These are phyloP conservation scores for Stegodyphus dumicola DNA, from an alignment of 1,140 invertebrate genomes.

Conservation along the genomic window DNA sequence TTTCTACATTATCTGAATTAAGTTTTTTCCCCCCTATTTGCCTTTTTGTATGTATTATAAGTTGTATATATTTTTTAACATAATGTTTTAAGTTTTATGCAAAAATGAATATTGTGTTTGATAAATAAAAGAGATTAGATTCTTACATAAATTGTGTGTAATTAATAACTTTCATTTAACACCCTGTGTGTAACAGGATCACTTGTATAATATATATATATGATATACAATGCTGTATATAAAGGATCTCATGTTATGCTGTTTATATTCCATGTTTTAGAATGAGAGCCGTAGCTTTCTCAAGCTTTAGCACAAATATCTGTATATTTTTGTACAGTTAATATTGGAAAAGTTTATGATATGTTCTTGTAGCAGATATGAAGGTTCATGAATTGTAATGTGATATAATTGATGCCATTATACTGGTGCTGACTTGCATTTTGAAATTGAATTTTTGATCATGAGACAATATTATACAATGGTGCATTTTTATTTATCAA, in stretches of 20 bases:
- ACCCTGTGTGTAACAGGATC: conserved; percentile 4
- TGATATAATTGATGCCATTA: neutral
- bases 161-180: neutral
- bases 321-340: conserved; percentile 59
- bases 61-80: neutral
- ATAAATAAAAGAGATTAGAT: neutral
- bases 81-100: neutral
- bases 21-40: neutral
- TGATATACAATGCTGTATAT: too few relatives aligned
- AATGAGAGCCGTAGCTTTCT: neutral
- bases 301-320: conserved; percentile 15
- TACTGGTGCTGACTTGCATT: too few relatives aligned
- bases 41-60: neutral
- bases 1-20: neutral
- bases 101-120: neutral
- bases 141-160: neutral
- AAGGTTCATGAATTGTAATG: conserved; percentile 1
- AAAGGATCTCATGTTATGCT: neutral
- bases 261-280: neutral
- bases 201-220: neutral
- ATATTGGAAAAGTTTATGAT: conserved; percentile 37
- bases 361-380: conserved; percentile 36
- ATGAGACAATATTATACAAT: too few relatives aligned
- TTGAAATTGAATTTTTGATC: too few relatives aligned
- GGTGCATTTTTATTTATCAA: too few relatives aligned